Conservation (phyloP, 2,113 vertebrate species). For the Daboia siamensis region DNA sequence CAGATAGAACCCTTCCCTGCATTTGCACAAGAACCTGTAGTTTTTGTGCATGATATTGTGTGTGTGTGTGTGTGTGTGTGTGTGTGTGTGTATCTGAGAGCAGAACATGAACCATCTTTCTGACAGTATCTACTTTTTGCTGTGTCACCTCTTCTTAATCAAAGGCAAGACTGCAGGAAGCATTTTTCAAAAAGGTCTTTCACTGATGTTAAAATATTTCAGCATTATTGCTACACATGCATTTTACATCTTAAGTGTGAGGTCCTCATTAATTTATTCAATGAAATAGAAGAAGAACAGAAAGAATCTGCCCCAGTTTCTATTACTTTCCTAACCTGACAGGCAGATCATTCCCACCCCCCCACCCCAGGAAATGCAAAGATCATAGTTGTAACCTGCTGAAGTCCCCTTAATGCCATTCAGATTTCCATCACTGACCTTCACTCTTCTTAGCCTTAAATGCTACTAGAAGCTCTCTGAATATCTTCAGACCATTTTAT, state of each 20-base stretch:
- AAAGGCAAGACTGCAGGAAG: constrained; percentile 23
- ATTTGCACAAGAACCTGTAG: background rate
- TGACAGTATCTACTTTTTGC: background rate
- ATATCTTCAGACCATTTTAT: background rate
- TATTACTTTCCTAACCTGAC: constrained; percentile 54
- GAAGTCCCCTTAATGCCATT: constrained; percentile 52
- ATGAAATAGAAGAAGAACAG: constrained; percentile 58
- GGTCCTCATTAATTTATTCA: constrained; percentile 48
- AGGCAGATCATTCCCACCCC: constrained; percentile 38
- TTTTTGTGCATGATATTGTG: background rate
- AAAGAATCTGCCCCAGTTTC: constrained; percentile 11
- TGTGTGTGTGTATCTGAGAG: background rate
- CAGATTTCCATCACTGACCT: constrained; percentile 46
- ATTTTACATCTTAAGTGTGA: constrained; percentile 50
- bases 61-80: too few species aligned
- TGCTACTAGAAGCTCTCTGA: background rate
- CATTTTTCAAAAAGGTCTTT: constrained; percentile 42
- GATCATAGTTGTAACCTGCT: constrained; percentile 44
- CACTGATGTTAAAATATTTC: constrained; percentile 43
- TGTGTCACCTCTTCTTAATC: background rate
- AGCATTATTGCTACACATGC: constrained; percentile 37
- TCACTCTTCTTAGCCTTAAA: constrained; percentile 30
- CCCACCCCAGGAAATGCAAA: constrained; percentile 55
- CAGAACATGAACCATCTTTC: background rate
- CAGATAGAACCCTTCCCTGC: background rate